Evolutionary conservation across 1,140 invertebrate genomes (phyloP).

Genomic region (Eumaeus atala): DNA sequence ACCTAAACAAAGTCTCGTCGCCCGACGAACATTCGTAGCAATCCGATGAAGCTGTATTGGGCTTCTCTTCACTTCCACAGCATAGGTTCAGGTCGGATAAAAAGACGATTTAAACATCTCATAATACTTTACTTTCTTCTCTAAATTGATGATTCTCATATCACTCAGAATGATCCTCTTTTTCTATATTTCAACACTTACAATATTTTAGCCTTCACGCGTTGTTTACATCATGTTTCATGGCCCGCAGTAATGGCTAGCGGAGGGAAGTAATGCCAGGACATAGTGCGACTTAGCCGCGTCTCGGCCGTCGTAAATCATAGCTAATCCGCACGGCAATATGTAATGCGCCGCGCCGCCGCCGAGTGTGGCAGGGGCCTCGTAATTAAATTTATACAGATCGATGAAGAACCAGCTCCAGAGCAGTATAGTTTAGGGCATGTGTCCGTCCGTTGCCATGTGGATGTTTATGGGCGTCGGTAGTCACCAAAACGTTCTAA

Average conservation of each 20-base stretch:
- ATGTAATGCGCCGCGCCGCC: constrained; percentile 16
- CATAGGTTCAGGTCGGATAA: no score
- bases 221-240: constrained; percentile 17
- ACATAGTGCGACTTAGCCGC: constrained; percentile 34
- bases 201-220: constrained; percentile 16
- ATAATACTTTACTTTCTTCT: no score
- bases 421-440: no score
- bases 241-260: constrained; percentile 41
- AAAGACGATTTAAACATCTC: no score
- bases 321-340: constrained; percentile 40
- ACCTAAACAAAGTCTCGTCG: no score
- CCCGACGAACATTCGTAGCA: no score
- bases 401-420: not conserved
- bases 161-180: not conserved
- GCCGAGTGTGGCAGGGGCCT: constrained; percentile 10
- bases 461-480: no score
- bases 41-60: no score
- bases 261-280: constrained; percentile 37
- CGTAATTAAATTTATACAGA: constrained; percentile 18
- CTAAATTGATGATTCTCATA: no score
- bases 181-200: not conserved
- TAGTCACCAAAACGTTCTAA: no score
- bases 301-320: constrained; percentile 49
- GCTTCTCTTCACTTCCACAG: no score
- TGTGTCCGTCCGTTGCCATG: no score